These are phyloP conservation scores for Eurois occulta DNA, from an alignment of 2,888 invertebrate genomes.

Conservation along the genomic window DNA sequence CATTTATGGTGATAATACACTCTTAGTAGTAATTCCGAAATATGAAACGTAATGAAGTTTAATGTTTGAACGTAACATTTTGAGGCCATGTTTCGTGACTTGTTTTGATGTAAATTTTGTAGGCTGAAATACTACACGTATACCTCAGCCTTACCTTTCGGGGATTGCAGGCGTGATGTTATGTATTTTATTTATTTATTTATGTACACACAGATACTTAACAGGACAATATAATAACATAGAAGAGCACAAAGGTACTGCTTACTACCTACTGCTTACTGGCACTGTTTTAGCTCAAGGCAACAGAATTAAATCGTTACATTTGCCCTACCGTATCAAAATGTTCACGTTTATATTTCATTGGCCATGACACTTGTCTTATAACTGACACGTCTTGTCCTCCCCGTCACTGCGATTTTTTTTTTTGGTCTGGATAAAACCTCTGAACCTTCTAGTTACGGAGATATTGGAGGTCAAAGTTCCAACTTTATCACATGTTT, in stretches of 20 bases:
- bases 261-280: too few relatives aligned
- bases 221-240: too few relatives aligned
- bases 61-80: conserved; percentile 48
- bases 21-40: conserved; percentile 50
- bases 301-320: too few relatives aligned
- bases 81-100: conserved; percentile 29
- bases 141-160: not conserved
- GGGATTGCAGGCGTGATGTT: not conserved
- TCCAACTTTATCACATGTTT: too few relatives aligned
- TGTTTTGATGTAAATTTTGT: not conserved
- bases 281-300: too few relatives aligned
- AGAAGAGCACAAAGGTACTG: too few relatives aligned
- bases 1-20: conserved; percentile 42
- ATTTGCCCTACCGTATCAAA: not conserved
- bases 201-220: too few relatives aligned
- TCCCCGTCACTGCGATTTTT: too few relatives aligned
- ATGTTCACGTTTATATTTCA: not conserved
- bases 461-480: too few relatives aligned
- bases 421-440: too few relatives aligned
- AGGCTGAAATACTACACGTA: not conserved
- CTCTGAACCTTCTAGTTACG: too few relatives aligned
- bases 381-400: not conserved
- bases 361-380: not conserved
- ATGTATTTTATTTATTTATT: too few relatives aligned
- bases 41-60: conserved; percentile 53